Conservation (phyloP, 2,113 vertebrate species). For the Ctenodactylus gundi region DNA sequence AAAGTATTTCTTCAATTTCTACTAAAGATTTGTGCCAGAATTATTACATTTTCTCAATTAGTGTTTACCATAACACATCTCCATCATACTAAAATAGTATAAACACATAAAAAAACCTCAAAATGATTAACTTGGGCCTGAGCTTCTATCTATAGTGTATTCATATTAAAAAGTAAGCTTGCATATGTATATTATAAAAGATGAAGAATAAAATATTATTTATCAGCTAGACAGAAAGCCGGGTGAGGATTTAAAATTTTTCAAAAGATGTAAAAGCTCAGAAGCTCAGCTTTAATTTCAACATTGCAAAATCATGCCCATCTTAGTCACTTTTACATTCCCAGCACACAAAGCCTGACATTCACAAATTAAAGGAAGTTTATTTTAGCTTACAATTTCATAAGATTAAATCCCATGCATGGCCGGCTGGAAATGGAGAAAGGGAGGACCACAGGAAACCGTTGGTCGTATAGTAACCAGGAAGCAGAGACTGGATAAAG, state of each 20-base stretch:
- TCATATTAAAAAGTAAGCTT: not conserved
- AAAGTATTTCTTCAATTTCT: not conserved
- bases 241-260: not conserved
- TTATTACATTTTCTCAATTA: not conserved
- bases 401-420: no score
- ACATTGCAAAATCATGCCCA: not conserved
- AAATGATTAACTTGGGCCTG: not conserved
- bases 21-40: not conserved
- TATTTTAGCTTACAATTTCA: no score
- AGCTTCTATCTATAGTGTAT: not conserved
- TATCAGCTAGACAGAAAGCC: not conserved
- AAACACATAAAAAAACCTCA: not conserved
- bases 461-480: no score
- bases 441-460: no score
- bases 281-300: not conserved
- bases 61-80: not conserved
- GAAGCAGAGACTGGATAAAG: no score
- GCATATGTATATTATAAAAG: not conserved
- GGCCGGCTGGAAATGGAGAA: no score
- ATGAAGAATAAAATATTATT: not conserved
- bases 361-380: no score
- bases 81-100: not conserved
- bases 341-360: no score
- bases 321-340: no score
- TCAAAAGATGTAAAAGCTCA: not conserved